Evolutionary conservation across 2,113 vertebrate genomes (phyloP).

Genomic region (Ranitomeya imitator): DNA sequence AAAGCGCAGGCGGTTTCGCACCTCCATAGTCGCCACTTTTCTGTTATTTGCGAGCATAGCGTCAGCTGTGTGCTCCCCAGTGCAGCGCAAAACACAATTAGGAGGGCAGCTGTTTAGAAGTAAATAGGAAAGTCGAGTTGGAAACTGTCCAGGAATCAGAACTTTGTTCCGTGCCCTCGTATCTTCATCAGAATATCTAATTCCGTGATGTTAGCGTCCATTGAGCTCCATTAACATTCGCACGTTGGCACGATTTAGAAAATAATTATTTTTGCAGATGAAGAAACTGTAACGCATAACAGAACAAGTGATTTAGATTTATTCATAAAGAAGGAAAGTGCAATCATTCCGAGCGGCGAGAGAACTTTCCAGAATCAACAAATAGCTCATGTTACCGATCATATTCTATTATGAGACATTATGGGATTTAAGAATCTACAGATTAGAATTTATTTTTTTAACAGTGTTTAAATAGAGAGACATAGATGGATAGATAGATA

Average conservation of each 20-base stretch:
- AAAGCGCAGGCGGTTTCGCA: background rate
- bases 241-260: constrained; percentile 42
- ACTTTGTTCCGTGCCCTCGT: constrained; percentile 49
- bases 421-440: background rate
- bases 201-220: constrained; percentile 47
- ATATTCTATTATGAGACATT: background rate
- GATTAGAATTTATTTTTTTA: too few relatives aligned
- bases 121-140: constrained; percentile 48
- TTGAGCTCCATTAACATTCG: constrained; percentile 40
- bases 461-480: background rate
- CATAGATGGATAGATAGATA: background rate
- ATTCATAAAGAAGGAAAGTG: constrained; percentile 6
- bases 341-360: constrained; percentile 1
- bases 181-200: constrained; percentile 56
- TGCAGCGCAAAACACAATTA: constrained; percentile 52
- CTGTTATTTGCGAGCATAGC: constrained; percentile 17
- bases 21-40: constrained; percentile 23
- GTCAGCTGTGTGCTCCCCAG: constrained; percentile 49
- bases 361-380: constrained; percentile 14
- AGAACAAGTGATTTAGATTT: constrained; percentile 38
- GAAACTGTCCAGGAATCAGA: constrained; percentile 36
- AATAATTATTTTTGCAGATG: constrained; percentile 56
- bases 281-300: constrained; percentile 41
- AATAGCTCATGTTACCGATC: background rate
- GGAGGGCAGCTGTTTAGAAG: constrained; percentile 56